phyloP scores from a whole-genome alignment of 2,888 invertebrate species.

The Lepeophtheirus nordmannii region DNA sequence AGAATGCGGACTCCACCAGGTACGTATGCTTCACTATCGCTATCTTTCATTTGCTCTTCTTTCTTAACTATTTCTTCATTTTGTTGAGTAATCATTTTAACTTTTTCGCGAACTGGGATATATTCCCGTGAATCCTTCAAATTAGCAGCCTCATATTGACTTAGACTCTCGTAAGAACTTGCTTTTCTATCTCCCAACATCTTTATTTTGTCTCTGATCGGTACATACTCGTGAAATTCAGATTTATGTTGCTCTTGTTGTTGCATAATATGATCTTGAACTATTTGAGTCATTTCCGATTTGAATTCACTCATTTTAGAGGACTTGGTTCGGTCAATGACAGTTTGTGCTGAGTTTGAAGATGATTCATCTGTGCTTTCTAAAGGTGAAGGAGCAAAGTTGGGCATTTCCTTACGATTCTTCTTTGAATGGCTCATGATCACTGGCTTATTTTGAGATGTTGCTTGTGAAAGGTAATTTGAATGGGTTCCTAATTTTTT shows the following conservation, averaged over 20 bases:
- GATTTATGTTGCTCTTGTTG: not conserved
- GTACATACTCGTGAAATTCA: not conserved
- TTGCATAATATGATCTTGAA: not conserved
- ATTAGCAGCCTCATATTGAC: no score
- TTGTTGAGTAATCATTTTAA: constrained; percentile 23
- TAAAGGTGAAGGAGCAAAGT: no score
- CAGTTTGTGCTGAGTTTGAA: no score
- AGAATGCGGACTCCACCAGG: constrained; percentile 19
- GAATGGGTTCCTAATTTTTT: not conserved
- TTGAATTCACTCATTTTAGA: not conserved
- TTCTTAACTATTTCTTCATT: constrained; percentile 19
- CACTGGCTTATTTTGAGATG: no score
- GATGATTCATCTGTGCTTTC: no score
- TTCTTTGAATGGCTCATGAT: no score
- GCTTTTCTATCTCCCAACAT: constrained; percentile 1
- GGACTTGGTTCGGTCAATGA: not conserved
- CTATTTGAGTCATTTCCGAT: not conserved
- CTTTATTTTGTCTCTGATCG: constrained; percentile 6
- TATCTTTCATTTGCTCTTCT: constrained; percentile 10
- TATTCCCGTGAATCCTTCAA: not conserved
- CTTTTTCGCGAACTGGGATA: constrained; percentile 22
- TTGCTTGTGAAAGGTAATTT: not conserved
- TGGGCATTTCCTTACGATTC: no score
- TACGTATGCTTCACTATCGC: not conserved
- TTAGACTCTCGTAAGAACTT: no score